phyloP scores from a whole-genome alignment of 1,140 invertebrate species.

The Solenopsis invicta region DNA sequence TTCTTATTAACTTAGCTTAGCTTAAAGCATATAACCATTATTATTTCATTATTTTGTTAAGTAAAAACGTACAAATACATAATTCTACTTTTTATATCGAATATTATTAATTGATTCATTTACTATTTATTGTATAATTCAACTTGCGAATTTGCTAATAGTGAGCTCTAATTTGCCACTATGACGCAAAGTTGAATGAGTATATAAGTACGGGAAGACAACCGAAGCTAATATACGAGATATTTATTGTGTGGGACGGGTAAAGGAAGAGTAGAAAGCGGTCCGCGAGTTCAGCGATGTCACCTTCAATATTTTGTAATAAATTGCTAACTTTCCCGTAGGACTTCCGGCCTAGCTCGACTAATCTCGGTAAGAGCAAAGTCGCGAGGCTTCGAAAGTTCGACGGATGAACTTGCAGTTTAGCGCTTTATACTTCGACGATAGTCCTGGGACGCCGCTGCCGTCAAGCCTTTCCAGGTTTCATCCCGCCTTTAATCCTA shows the following conservation, averaged over 20 bases:
- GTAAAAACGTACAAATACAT: too few species aligned
- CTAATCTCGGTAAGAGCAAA: slow-evolving; percentile 76
- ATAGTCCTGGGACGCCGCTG: slow-evolving; percentile 55
- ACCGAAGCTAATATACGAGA: slow-evolving; percentile 34
- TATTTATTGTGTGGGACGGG: slow-evolving; percentile 41
- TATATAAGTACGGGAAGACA: background rate
- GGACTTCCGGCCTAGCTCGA: slow-evolving; percentile 11
- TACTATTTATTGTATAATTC: background rate
- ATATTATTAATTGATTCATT: background rate
- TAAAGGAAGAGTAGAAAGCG: slow-evolving; percentile 25
- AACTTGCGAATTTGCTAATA: background rate
- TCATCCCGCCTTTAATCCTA: slow-evolving; percentile 61
- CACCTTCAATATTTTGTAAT: slow-evolving; percentile 76
- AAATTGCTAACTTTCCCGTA: slow-evolving; percentile 74
- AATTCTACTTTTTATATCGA: background rate
- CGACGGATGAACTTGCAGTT: slow-evolving; percentile 72
- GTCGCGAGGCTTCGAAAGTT: slow-evolving; percentile 73
- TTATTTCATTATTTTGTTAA: too few species aligned
- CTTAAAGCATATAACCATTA: too few species aligned
- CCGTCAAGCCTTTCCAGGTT: slow-evolving; percentile 41
- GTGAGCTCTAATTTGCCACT: background rate
- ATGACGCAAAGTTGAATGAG: slow-evolving; percentile 13
- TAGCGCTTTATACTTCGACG: slow-evolving; percentile 73
- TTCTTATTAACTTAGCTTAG: too few species aligned
- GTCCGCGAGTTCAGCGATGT: slow-evolving; percentile 33